Evolutionary conservation across 2,888 invertebrate species (phyloP), one percentile per base, ranked within the genome.

Genomic region (Cremastinae sp.): DNA sequence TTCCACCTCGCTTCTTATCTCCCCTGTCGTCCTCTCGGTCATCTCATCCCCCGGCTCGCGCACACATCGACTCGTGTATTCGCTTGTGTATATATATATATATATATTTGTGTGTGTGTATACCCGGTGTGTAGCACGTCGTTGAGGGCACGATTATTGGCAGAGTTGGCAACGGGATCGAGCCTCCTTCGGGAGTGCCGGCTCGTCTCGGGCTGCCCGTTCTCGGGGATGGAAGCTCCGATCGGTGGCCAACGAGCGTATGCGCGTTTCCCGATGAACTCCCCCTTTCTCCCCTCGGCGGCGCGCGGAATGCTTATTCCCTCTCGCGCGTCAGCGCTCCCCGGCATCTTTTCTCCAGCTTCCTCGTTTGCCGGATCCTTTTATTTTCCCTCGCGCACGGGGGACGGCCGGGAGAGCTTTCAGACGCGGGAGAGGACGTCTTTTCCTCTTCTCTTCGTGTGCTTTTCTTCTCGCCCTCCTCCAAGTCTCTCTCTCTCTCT

Each of bases 381-480:
- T 61, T 69, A 72, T 68, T 54, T 66, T 38, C 65, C 74, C 58
- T 62, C 76, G 76, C 73, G 58, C 71, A 58, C 75, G 62, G 59
- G 47, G 61, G 12, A 41, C 2, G 8, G 8, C 28, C 28, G 28
- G 5, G 5, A 28, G 28, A 28, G 65, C 64, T 64, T 36, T 53
- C 65, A 56, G 58, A 3, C 49, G 16, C 41, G 8, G 36, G 20
- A 10, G 12, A 28, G 28, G 28, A 28, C 28, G 28, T 28, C 28
- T 28, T 28, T 28, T 5, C 28, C 45, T 41, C 45, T 41, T 45
- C 61, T 61, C 18, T 16, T 43, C 62, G 71, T 28, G 71, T 28
- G 43, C 43, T 14, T 59, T 59, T 47, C 62, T 61, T 56, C 68
- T 51, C 49, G 69, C n/a, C 28, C 47, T 51, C 61, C 64, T 74